Evolutionary conservation across 2,888 invertebrate genomes (phyloP).

Genomic region (Polydrusus cervinus): DNA sequence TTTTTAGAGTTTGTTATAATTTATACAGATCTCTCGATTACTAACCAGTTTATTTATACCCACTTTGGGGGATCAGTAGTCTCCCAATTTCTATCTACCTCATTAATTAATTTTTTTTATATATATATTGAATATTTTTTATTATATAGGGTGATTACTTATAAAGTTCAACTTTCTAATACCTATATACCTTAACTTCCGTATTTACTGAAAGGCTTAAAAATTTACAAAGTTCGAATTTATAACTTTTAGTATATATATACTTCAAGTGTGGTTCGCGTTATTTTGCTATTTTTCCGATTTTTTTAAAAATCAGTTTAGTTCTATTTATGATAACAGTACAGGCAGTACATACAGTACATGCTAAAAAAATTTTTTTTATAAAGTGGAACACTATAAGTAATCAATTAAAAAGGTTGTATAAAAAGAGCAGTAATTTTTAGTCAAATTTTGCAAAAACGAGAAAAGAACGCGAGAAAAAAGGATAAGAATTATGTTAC

Average conservation of each 20-base stretch:
- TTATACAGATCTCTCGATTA: slow-evolving; percentile 52
- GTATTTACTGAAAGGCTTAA: no score
- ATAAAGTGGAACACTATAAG: not conserved
- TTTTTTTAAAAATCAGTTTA: not conserved
- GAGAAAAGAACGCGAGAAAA: not conserved
- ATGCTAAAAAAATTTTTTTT: not conserved
- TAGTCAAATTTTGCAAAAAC: not conserved
- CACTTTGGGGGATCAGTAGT: slow-evolving; percentile 15
- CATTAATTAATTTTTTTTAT: slow-evolving; percentile 42
- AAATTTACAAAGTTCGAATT: no score
- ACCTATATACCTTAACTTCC: no score
- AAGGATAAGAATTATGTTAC: no score
- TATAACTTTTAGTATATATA: no score
- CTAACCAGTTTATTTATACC: slow-evolving; percentile 39
- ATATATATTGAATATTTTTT: slow-evolving; percentile 10
- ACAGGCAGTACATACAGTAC: no score
- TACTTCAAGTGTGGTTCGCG: no score
- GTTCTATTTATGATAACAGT: no score
- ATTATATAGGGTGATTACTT: slow-evolving; percentile 11
- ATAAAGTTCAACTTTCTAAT: not conserved
- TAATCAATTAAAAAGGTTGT: not conserved
- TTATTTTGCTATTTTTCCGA: no score
- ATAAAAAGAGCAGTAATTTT: not conserved
- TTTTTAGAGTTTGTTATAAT: slow-evolving; percentile 62
- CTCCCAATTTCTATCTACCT: slow-evolving; percentile 48